Evolutionary conservation across 2,888 invertebrate species (phyloP).

Genomic region (Augochlorella aurata): DNA sequence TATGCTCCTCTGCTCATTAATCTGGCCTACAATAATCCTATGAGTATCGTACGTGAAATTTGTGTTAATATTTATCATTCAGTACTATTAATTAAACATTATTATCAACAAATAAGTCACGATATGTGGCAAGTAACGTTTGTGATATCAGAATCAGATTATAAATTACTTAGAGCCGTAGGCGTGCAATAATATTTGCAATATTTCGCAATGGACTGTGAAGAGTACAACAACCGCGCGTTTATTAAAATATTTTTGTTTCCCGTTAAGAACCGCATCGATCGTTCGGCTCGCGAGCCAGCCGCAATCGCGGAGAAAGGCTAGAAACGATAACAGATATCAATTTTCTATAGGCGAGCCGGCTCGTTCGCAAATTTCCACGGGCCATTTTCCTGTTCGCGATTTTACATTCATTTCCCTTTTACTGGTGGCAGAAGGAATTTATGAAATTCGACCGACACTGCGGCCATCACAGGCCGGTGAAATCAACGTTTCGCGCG

Average conservation of each 20-base stretch:
- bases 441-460: neutral
- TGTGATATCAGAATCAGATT: neutral
- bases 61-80: no score
- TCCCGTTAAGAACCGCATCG: neutral
- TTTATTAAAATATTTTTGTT: neutral
- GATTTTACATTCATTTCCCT: constrained; percentile 12
- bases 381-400: neutral
- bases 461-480: neutral
- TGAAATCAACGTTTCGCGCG: neutral
- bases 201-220: neutral
- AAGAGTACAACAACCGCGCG: neutral
- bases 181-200: neutral
- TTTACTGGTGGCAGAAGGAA: neutral
- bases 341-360: neutral
- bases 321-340: neutral
- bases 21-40: no score
- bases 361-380: neutral
- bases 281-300: neutral
- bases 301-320: neutral
- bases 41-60: no score
- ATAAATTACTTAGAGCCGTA: neutral
- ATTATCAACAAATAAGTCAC: no score
- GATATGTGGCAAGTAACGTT: neutral
- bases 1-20: no score
- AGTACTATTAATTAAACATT: no score